Percentiles rank a stretch among this genome's conserved stretches.
These are phyloP conservation scores for Paguma larvata DNA, from an alignment of 2,797 vertebrate species.

Conservation along the genomic window DNA sequence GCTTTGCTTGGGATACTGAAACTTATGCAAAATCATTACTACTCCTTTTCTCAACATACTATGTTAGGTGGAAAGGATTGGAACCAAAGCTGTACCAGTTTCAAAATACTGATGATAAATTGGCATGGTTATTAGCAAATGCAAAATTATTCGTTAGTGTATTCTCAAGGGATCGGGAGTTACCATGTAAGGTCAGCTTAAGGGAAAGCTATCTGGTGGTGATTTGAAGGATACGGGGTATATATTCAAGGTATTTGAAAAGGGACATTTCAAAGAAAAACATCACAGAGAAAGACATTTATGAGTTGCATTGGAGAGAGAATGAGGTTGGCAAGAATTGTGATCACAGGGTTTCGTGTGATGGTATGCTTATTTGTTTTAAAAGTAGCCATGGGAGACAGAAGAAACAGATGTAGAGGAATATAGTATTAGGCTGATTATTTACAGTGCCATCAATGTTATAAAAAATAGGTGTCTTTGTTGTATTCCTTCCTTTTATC, in stretches of 20 bases:
- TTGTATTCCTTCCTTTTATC: conserved; percentile 26
- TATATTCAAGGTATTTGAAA: conserved; percentile 15
- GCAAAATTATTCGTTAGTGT: background rate
- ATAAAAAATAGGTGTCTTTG: background rate
- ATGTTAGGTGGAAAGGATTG: conserved; percentile 8
- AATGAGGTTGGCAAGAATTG: background rate
- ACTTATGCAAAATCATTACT: background rate
- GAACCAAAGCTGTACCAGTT: conserved; percentile 2
- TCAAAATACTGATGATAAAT: conserved; percentile 39
- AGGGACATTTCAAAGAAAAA: background rate
- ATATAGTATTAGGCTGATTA: background rate
- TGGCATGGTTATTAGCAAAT: conserved; percentile 11
- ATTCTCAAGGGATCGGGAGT: background rate
- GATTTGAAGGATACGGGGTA: background rate
- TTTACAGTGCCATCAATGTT: background rate
- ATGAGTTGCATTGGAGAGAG: background rate
- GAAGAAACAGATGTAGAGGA: conserved; percentile 6
- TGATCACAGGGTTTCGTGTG: background rate
- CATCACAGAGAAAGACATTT: background rate
- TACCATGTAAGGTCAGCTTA: background rate
- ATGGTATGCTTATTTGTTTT: background rate
- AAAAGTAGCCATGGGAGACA: conserved; percentile 35
- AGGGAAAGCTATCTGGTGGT: background rate
- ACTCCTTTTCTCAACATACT: background rate
- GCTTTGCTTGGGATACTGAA: conserved; percentile 26